Percentiles rank a stretch among this genome's conserved stretches.
Evolutionary conservation across 2,888 invertebrate genomes (phyloP).

Genomic region (Scaptomyza polygonia): DNA sequence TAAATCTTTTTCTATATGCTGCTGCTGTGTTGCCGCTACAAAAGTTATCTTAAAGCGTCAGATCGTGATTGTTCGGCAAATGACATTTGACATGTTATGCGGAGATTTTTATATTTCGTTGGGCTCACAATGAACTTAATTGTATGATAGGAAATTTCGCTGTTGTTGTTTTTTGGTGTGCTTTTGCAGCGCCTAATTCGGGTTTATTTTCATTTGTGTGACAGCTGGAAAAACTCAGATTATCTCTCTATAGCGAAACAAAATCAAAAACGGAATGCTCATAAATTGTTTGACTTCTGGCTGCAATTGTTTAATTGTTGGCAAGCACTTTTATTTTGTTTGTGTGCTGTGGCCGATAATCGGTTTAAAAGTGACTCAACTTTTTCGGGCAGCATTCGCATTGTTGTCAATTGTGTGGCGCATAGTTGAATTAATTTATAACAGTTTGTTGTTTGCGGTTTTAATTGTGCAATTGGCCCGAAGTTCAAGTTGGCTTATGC

Average conservation of each 20-base stretch:
- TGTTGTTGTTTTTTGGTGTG: conserved; percentile 10
- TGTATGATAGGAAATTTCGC: conserved; percentile 39
- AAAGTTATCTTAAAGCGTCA: conserved; percentile 67
- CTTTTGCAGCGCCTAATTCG: conserved; percentile 39
- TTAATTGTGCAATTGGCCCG: conserved; percentile 71
- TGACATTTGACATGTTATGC: conserved; percentile 80
- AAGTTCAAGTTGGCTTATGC: conserved; percentile 66
- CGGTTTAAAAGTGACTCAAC: conserved; percentile 80
- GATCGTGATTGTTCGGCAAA: conserved; percentile 76
- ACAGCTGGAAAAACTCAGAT: conserved; percentile 44
- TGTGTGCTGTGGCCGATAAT: conserved; percentile 50
- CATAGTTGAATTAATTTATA: conserved; percentile 68
- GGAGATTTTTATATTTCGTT: conserved; percentile 42
- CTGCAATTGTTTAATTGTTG: conserved; percentile 79
- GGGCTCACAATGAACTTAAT: conserved; percentile 60
- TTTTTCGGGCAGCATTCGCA: conserved; percentile 53
- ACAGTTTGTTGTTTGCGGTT: conserved; percentile 48
- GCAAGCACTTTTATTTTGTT: conserved; percentile 35
- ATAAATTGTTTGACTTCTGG: conserved; percentile 62
- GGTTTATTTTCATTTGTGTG: conserved; percentile 26
- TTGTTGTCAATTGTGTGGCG: conserved; percentile 66
- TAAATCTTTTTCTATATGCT: conserved; percentile 17
- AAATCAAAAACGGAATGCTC: conserved; percentile 45
- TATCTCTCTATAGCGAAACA: conserved; percentile 38
- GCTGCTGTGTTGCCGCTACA: conserved; percentile 18